Evolutionary conservation across 1,140 invertebrate genomes (phyloP).

Genomic region (Melitaea cinxia): DNA sequence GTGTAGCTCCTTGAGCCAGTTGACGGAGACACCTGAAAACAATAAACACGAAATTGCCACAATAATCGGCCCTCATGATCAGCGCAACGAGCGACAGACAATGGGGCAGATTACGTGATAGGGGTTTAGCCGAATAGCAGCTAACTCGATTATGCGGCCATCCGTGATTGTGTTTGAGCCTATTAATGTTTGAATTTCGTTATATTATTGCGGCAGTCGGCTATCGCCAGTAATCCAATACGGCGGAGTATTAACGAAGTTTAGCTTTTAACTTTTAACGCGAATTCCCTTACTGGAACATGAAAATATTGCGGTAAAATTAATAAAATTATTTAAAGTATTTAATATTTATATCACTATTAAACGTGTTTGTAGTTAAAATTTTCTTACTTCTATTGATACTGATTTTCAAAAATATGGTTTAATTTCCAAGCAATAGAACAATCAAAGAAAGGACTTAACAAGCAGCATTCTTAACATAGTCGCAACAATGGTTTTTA

Average conservation of each 20-base stretch:
- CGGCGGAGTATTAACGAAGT: slow-evolving; percentile 66
- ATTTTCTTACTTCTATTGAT: too few species aligned
- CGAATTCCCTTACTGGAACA: slow-evolving; percentile 1
- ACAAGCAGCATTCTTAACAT: background rate
- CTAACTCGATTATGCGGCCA: slow-evolving; percentile 79
- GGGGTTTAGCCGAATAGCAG: slow-evolving; percentile 75
- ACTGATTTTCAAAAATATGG: too few species aligned
- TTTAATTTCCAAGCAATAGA: background rate
- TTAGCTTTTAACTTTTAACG: slow-evolving; percentile 33
- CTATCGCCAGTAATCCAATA: slow-evolving; percentile 71
- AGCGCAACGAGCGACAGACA: slow-evolving; percentile 70
- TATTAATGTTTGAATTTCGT: slow-evolving; percentile 81
- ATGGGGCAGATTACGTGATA: slow-evolving; percentile 77
- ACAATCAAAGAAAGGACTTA: slow-evolving; percentile 1
- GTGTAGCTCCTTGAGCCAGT: slow-evolving; percentile 52
- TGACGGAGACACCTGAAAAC: slow-evolving; percentile 75
- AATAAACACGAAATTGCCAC: slow-evolving; percentile 79
- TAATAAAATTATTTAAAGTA: too few species aligned
- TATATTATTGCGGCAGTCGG: slow-evolving; percentile 72
- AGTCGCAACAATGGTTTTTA: slow-evolving; percentile 9
- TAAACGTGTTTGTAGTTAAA: too few species aligned
- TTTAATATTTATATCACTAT: too few species aligned
- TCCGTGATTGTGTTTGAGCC: slow-evolving; percentile 78
- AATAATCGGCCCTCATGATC: slow-evolving; percentile 78
- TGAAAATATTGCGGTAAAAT: background rate